Percentiles rank a stretch among this genome's conserved stretches.
These are phyloP conservation scores for Folsomia candida DNA, from an alignment of 2,888 invertebrate species.

Conservation along the genomic window DNA sequence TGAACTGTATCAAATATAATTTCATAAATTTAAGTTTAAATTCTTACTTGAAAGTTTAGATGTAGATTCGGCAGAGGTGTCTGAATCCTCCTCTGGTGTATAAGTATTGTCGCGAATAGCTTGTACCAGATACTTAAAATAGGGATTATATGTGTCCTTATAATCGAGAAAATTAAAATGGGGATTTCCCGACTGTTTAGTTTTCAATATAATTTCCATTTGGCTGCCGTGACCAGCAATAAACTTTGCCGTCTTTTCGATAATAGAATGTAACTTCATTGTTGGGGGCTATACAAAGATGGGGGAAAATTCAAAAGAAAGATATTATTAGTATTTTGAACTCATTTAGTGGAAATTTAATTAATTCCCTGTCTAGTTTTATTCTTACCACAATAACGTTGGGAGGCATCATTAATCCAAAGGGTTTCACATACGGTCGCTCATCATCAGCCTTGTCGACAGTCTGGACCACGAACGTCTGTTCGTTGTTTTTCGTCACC, in stretches of 20 bases:
- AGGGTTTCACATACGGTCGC: constrained; percentile 71
- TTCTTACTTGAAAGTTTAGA: not conserved
- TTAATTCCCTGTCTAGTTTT: not conserved
- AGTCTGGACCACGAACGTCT: constrained; percentile 56
- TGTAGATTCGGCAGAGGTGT: constrained; percentile 1
- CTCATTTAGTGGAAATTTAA: not conserved
- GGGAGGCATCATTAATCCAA: constrained; percentile 71
- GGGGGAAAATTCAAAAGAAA: not conserved
- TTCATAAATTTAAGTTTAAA: not conserved
- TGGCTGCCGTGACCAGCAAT: constrained; percentile 80
- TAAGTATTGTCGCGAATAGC: constrained; percentile 69
- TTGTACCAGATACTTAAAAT: constrained; percentile 69
- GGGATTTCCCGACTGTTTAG: constrained; percentile 89
- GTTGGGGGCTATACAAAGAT: constrained; percentile 78
- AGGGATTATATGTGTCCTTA: constrained; percentile 77
- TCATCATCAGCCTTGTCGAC: constrained; percentile 58
- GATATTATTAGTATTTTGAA: not conserved
- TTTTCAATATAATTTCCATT: constrained; percentile 98
- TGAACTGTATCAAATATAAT: not conserved
- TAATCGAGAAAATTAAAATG: constrained; percentile 92
- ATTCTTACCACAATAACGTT: constrained; percentile 60
- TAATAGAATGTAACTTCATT: constrained; percentile 84
- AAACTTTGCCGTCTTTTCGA: constrained; percentile 90
- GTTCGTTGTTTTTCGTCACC: constrained; percentile 50
- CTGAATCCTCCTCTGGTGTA: constrained; percentile 51